A percentile compares a stretch with the other conserved stretches of the same genome.
These are phyloP conservation scores for Oncorhynchus gorbuscha DNA, from an alignment of 2,113 vertebrate species.

Conservation along the genomic window DNA sequence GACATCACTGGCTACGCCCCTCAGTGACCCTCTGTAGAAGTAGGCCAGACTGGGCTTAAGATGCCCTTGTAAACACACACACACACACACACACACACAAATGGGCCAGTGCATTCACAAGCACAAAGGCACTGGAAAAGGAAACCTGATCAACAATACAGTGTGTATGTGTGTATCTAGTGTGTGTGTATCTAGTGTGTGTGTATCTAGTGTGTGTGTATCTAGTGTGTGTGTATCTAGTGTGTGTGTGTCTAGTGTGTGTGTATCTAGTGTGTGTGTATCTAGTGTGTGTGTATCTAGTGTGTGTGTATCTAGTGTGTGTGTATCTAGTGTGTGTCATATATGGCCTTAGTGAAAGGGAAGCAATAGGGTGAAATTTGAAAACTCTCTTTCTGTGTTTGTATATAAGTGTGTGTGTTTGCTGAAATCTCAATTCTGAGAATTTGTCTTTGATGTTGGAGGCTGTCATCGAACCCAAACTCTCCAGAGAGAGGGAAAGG, in stretches of 20 bases:
- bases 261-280: no score
- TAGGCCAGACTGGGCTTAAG: constrained; percentile 65
- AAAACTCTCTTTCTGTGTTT: constrained; percentile 23
- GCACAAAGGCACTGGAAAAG: constrained; percentile 11
- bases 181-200: background rate
- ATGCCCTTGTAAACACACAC: constrained; percentile 37
- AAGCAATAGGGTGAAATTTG: constrained; percentile 48
- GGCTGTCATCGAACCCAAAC: constrained; percentile 72
- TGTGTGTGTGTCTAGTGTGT: no score
- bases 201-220: background rate
- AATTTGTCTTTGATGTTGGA: constrained; percentile 72
- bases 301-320: background rate
- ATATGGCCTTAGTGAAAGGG: constrained; percentile 50
- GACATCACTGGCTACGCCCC: constrained; percentile 50
- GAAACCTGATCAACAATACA: constrained; percentile 47
- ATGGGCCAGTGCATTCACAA: background rate
- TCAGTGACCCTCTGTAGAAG: constrained; percentile 53
- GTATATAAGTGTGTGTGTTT: constrained; percentile 1
- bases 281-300: no score
- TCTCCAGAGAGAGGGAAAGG: constrained; percentile 59
- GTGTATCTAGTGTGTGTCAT: constrained; percentile 13
- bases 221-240: constrained; percentile 1
- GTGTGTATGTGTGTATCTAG: constrained; percentile 9
- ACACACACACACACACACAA: constrained; percentile 14
- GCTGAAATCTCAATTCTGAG: constrained; percentile 52